phyloP scores from a whole-genome alignment of 2,113 vertebrate species.

The Oreochromis aureus region DNA sequence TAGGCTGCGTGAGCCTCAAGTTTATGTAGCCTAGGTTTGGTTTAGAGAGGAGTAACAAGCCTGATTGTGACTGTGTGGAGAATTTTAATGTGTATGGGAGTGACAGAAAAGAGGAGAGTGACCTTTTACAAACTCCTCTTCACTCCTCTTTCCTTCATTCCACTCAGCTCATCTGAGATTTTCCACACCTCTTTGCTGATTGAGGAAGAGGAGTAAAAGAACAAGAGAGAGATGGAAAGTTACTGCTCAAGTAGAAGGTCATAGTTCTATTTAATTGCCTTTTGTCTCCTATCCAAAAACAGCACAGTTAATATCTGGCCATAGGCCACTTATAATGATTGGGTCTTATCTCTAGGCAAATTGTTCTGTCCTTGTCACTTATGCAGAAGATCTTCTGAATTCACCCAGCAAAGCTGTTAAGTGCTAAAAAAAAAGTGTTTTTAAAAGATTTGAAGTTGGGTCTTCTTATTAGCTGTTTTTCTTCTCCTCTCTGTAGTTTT shows the following conservation, averaged over 20 bases:
- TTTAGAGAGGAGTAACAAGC: neutral
- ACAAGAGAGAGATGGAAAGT: constrained; percentile 24
- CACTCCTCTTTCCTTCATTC: neutral
- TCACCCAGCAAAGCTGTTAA: neutral
- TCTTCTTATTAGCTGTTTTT: neutral
- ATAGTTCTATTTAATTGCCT: constrained; percentile 45
- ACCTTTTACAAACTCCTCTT: constrained; percentile 44
- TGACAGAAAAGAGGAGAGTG: constrained; percentile 15
- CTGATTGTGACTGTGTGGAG: neutral
- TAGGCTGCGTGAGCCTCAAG: neutral
- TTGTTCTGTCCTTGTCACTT: neutral
- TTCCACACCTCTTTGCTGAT: constrained; percentile 14
- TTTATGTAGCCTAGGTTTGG: neutral
- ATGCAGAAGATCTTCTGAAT: neutral
- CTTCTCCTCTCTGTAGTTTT: neutral
- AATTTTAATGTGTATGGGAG: constrained; percentile 29
- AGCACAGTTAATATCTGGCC: constrained; percentile 53
- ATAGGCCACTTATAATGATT: constrained; percentile 54
- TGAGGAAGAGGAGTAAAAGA: constrained; percentile 3
- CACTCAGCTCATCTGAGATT: neutral
- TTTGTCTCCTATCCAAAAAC: constrained; percentile 57
- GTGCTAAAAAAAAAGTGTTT: neutral
- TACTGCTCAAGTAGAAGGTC: constrained; percentile 48
- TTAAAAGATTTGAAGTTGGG: neutral
- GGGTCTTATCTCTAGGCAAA: constrained; percentile 38